Percentiles rank a stretch among this genome's conserved stretches.
Conservation (phyloP, 2,797 vertebrate genomes). For the Allobates femoralis region DNA sequence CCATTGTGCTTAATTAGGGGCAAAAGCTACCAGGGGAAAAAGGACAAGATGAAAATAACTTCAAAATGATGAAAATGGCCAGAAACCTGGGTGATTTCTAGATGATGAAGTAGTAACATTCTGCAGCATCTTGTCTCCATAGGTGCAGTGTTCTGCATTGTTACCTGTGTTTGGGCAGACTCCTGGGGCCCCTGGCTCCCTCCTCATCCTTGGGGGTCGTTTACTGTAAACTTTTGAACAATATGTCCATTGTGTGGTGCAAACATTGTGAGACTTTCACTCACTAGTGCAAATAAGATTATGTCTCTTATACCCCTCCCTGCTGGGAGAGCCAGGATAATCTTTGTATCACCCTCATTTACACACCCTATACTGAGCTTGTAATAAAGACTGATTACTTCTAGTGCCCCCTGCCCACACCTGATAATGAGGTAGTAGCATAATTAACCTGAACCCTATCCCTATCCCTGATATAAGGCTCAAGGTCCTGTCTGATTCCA, state of each 20-base stretch:
- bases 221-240: not conserved
- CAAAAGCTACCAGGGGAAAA: too few species aligned
- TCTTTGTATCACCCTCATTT: not conserved
- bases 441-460: not conserved
- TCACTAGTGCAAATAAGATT: slow-evolving; percentile 14
- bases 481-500: not conserved
- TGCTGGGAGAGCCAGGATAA: not conserved
- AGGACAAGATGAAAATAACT: too few species aligned
- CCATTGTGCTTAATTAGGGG: too few species aligned
- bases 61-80: too few species aligned
- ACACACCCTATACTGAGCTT: not conserved
- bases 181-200: not conserved
- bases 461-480: too few species aligned
- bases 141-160: not conserved
- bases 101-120: too few species aligned
- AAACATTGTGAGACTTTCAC: not conserved
- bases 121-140: too few species aligned
- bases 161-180: not conserved
- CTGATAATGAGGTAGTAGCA: not conserved
- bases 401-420: not conserved
- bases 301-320: not conserved
- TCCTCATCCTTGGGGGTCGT: not conserved
- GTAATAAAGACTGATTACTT: not conserved
- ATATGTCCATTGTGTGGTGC: not conserved
- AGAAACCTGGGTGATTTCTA: too few species aligned